These are phyloP conservation scores for Nixonia krombeini DNA, from an alignment of 1,140 invertebrate genomes.

Conservation along the genomic window DNA sequence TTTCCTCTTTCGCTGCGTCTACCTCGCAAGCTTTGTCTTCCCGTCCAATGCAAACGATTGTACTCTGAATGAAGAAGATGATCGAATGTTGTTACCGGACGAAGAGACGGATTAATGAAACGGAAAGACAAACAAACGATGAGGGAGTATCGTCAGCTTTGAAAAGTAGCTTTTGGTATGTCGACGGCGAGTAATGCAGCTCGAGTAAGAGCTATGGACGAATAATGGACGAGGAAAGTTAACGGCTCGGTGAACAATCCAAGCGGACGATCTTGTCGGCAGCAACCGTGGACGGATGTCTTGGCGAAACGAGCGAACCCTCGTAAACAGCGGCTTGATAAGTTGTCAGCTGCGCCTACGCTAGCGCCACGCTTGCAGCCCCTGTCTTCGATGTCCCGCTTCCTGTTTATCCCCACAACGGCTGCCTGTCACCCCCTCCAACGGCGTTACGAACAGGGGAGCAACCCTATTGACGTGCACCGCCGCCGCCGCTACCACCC, in stretches of 20 bases:
- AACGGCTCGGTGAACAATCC: neutral
- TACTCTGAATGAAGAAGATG: neutral
- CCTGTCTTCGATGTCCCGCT: neutral
- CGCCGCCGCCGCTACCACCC: conserved; percentile 12
- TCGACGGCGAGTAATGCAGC: too few relatives aligned
- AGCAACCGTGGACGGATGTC: conserved; percentile 7
- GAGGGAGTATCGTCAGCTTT: too few relatives aligned
- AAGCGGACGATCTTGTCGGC: conserved; percentile 1
- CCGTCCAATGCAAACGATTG: too few relatives aligned
- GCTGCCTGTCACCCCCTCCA: conserved; percentile 1
- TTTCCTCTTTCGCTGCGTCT: too few relatives aligned
- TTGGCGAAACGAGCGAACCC: neutral
- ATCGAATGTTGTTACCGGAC: too few relatives aligned
- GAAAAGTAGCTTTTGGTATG: too few relatives aligned
- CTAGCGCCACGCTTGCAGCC: conserved; percentile 5
- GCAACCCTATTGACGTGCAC: conserved; percentile 29
- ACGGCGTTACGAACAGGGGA: conserved; percentile 11
- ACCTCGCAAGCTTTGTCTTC: too few relatives aligned
- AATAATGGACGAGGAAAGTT: neutral
- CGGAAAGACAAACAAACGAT: too few relatives aligned
- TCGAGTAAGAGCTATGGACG: too few relatives aligned
- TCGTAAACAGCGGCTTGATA: neutral
- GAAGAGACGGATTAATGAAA: too few relatives aligned
- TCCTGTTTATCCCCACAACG: conserved; percentile 2
- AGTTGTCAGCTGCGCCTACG: conserved; percentile 5